Evolutionary conservation across 2,888 invertebrate species (phyloP).

Genomic region (Tenthredo distinguenda): DNA sequence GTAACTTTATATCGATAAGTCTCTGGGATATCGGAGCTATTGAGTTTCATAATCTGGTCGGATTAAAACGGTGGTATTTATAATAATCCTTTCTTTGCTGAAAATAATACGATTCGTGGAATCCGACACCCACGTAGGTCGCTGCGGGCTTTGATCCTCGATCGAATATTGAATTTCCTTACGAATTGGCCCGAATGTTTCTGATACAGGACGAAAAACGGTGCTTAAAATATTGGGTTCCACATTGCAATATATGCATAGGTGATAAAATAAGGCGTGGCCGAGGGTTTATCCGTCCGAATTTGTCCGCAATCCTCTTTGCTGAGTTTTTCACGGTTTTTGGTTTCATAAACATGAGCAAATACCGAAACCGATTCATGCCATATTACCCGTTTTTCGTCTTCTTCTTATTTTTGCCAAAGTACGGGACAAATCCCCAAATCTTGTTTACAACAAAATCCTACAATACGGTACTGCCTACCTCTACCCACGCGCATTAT

Average conservation of each 20-base stretch:
- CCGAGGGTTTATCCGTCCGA: neutral
- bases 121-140: slow-evolving; percentile 62
- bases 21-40: slow-evolving; percentile 71
- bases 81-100: slow-evolving; percentile 73
- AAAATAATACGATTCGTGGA: slow-evolving; percentile 75
- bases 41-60: slow-evolving; percentile 69
- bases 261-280: slow-evolving; percentile 17
- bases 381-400: slow-evolving; percentile 55
- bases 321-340: slow-evolving; percentile 77
- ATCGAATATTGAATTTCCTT: slow-evolving; percentile 74
- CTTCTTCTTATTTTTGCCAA: slow-evolving; percentile 32
- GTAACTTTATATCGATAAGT: slow-evolving; percentile 77
- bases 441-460: slow-evolving; percentile 75
- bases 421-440: slow-evolving; percentile 71
- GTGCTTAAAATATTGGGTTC: slow-evolving; percentile 73
- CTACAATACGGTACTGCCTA: slow-evolving; percentile 40
- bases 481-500: slow-evolving; percentile 16
- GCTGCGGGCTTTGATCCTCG: slow-evolving; percentile 61
- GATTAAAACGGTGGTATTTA: slow-evolving; percentile 76
- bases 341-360: slow-evolving; percentile 75
- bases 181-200: slow-evolving; percentile 70
- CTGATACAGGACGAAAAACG: slow-evolving; percentile 70
- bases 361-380: slow-evolving; percentile 64
- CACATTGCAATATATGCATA: slow-evolving; percentile 55
- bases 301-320: slow-evolving; percentile 73